Evolutionary conservation across 2,888 invertebrate genomes (phyloP), one percentile per base, ranked within the genome.

Genomic region (Macrophya alboannulata): DNA sequence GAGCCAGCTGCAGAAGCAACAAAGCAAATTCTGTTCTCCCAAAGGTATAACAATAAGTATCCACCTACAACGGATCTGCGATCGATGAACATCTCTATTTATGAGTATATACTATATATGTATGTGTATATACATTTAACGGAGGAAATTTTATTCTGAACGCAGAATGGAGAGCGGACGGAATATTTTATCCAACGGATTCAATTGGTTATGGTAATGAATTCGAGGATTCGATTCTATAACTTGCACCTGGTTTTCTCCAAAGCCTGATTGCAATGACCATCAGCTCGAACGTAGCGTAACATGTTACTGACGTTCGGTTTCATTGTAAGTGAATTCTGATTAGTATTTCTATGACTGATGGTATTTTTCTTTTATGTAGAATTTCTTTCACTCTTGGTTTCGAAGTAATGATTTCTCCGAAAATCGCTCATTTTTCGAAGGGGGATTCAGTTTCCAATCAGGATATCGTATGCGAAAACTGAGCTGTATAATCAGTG

Each of bases 161-260:
- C 51, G 72, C 72, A 74, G 72, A 45, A 21, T 74, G 72, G 45
- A 74, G 12, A 45, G 72, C 55, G 31, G 17, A 55, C n/a, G 77
- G 77, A 77, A 77, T 77, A 55, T 77, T 77, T 77, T 77, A 77
- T 55, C 77, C 8, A 55, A 55, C 77, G n/a, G 55, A 77, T 77
- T 77, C 51, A 55, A 77, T 77, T 77, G 77, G 77, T 77, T 77
- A 77, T 77, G 77, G 51, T 77, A 77, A 77, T 77, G 77, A 77
- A 77, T 77, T 37, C 55, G 25, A 77, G 77, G 31, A 77, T 77
- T 77, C 77, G 55, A 77, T 77, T 77, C 31, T 77, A 77, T 55
- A 51, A 77, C 77, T 77, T 31, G 51, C 77, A 77, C 55, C 77
- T 51, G 77, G 25, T 77, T 77, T 77, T 77, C 55, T 37, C 17